Evolutionary conservation across 2,113 vertebrate genomes (phyloP).

Genomic region (Hydropotes inermis): DNA sequence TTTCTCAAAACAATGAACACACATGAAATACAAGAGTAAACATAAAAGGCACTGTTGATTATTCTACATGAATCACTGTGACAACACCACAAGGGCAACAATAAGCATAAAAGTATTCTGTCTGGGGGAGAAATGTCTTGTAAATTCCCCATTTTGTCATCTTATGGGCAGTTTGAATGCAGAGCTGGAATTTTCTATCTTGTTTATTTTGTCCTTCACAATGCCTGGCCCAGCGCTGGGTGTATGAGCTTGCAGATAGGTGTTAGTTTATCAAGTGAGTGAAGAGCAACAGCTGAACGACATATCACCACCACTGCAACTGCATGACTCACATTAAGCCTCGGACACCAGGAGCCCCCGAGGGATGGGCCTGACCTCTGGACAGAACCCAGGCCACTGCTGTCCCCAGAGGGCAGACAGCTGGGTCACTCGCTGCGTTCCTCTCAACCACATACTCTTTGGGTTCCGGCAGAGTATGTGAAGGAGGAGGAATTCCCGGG

Average conservation of each 20-base stretch:
- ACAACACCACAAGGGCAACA: not conserved
- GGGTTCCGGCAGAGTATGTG: accelerated
- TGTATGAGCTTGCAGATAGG: not conserved
- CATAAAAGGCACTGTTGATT: not conserved
- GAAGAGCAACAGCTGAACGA: not conserved
- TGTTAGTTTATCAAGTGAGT: not conserved
- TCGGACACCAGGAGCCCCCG: not conserved
- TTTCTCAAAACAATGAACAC: not conserved
- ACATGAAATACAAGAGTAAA: not conserved
- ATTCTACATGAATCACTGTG: not conserved
- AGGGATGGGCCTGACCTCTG: not conserved
- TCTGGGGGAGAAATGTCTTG: not conserved
- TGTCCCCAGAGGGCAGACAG: not conserved
- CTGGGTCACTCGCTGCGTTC: accelerated
- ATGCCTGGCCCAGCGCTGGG: not conserved
- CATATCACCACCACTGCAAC: accelerated
- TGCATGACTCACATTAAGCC: accelerated
- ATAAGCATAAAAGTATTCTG: not conserved
- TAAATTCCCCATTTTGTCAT: not conserved
- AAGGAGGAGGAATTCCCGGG: not conserved
- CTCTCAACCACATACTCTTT: not conserved
- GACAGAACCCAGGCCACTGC: not conserved
- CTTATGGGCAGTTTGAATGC: not conserved
- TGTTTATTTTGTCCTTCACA: not conserved
- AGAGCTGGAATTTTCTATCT: not conserved